Conservation (phyloP, 2,888 invertebrate species). For the Acanthosoma haemorrhoidale region DNA sequence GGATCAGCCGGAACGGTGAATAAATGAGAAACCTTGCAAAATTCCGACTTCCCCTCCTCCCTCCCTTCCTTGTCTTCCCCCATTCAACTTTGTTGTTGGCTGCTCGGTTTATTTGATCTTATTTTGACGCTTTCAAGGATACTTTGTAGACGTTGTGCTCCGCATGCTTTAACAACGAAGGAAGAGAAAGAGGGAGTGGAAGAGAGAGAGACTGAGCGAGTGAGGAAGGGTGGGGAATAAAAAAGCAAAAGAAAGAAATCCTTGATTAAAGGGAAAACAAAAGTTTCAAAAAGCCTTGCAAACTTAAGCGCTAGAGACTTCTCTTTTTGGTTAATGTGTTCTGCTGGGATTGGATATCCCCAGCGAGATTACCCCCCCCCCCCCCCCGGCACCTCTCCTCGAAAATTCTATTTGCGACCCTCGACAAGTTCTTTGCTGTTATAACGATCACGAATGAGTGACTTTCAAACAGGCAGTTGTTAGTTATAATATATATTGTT, state of each 20-base stretch:
- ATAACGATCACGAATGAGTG: no score
- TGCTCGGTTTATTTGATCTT: not conserved
- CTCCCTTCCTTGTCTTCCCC: not conserved
- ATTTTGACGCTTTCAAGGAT: slow-evolving; percentile 6
- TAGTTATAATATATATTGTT: no score
- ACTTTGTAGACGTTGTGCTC: slow-evolving; percentile 7
- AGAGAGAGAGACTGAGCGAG: not conserved
- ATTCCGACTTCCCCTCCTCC: no score
- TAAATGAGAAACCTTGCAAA: slow-evolving; percentile 10
- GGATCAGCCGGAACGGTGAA: not conserved
- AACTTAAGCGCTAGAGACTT: not conserved
- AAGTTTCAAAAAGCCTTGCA: slow-evolving; percentile 2
- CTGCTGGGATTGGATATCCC: not conserved
- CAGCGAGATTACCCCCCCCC: not conserved
- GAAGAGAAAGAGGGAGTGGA: not conserved
- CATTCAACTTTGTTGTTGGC: not conserved
- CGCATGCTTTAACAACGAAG: not conserved
- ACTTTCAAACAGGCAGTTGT: no score
- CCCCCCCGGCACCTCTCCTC: no score
- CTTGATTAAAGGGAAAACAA: slow-evolving; percentile 14
- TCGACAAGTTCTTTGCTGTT: no score
- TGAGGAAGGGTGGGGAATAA: not conserved
- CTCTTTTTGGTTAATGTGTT: slow-evolving; percentile 9
- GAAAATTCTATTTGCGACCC: no score
- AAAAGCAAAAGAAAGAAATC: not conserved